Conservation (phyloP, 2,888 invertebrate species). For the Diogma glabrata region DNA sequence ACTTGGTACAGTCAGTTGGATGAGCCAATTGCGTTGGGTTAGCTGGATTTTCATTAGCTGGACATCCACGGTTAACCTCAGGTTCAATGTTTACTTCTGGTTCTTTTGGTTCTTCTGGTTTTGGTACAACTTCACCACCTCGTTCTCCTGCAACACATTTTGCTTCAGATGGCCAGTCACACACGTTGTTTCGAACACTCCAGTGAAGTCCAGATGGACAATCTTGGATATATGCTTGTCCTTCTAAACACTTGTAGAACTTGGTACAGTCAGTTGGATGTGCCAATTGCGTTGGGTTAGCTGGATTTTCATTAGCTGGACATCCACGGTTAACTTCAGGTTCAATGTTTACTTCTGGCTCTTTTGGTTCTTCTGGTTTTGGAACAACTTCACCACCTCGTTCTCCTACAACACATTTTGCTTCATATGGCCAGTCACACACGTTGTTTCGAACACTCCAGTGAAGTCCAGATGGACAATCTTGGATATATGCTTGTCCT, state of each 20-base stretch:
- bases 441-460: constrained; percentile 6
- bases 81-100: too few species aligned
- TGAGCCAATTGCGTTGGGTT: constrained; percentile 11
- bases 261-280: neutral
- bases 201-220: neutral
- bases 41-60: neutral
- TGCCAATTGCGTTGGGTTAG: neutral
- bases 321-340: neutral
- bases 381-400: neutral
- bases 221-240: neutral
- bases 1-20: constrained; percentile 12
- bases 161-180: neutral
- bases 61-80: too few species aligned
- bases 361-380: too few species aligned
- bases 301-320: neutral
- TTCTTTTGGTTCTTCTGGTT: neutral
- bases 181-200: neutral
- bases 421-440: constrained; percentile 9
- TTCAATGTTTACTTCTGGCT: neutral
- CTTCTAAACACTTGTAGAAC: neutral
- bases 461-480: constrained; percentile 12
- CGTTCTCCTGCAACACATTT: constrained; percentile 2
- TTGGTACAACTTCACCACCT: neutral
- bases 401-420: neutral
- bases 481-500: constrained; percentile 8